Conservation (phyloP, 2,113 vertebrate species). For the Riparia riparia region DNA sequence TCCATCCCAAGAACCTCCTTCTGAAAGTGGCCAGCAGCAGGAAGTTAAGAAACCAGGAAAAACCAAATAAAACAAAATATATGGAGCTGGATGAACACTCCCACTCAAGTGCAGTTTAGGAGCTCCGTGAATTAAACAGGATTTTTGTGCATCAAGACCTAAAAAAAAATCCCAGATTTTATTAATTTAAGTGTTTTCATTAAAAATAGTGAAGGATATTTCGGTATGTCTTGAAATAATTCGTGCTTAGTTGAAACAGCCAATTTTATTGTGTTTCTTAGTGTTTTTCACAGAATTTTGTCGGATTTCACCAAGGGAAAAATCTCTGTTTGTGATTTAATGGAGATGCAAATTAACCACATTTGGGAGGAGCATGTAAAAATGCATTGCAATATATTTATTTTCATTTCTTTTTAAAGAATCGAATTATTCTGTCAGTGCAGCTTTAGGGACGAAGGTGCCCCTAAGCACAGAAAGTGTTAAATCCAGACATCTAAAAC, state of each 20-base stretch:
- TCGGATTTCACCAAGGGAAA: not conserved
- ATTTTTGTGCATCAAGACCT: fast-evolving
- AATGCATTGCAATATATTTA: not conserved
- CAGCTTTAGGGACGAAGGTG: not conserved
- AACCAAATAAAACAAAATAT: not conserved
- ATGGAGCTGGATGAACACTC: not conserved
- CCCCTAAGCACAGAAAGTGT: not conserved
- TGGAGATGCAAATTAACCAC: not conserved
- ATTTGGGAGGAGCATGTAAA: fast-evolving
- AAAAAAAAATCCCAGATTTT: fast-evolving
- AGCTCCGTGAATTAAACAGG: not conserved
- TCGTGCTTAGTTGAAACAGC: not conserved
- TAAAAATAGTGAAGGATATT: not conserved
- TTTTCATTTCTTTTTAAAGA: not conserved
- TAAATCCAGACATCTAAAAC: not conserved
- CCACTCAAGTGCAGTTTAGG: not conserved
- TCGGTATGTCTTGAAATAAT: not conserved
- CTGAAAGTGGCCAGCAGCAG: not conserved
- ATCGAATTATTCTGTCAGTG: not conserved
- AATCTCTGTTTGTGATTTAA: not conserved
- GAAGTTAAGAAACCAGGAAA: not conserved
- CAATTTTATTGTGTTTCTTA: not conserved
- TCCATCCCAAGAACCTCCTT: not conserved
- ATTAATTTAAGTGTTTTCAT: not conserved
- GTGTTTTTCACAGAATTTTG: not conserved